A percentile compares a stretch with the other conserved stretches of the same genome.
These are phyloP conservation scores for Ibidorhyncha struthersii DNA, from an alignment of 2,113 vertebrate genomes.

Conservation along the genomic window DNA sequence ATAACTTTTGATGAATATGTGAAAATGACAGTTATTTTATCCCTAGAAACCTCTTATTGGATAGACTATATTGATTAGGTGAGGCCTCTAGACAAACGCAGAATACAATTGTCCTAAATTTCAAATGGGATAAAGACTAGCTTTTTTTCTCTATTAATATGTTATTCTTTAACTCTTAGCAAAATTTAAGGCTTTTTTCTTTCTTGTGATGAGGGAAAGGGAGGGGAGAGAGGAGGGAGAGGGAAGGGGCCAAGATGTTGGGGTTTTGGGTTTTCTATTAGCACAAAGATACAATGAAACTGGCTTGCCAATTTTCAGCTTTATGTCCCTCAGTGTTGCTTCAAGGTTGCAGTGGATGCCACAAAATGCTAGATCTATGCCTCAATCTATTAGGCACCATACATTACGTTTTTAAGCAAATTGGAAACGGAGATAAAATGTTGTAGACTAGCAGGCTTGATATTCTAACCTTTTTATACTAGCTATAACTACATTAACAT, in stretches of 20 bases:
- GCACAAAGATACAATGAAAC: constrained; percentile 23
- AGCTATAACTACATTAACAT: background rate
- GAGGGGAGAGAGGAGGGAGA: background rate
- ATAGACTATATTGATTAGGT: background rate
- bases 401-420: constrained; percentile 47
- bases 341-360: constrained; percentile 30
- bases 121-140: background rate
- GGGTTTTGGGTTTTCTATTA: background rate
- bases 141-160: background rate
- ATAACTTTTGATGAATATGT: background rate
- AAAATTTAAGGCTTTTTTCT: background rate
- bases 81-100: background rate
- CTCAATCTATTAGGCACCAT: constrained; percentile 26
- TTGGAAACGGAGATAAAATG: constrained; percentile 56
- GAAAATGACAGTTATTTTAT: background rate
- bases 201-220: background rate
- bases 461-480: constrained; percentile 21
- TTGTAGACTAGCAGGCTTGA: constrained; percentile 12
- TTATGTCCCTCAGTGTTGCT: constrained; percentile 14
- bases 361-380: constrained; percentile 36
- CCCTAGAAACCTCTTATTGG: background rate
- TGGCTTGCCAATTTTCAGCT: background rate
- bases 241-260: background rate
- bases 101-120: background rate
- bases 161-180: background rate